Conservation (phyloP, 2,888 invertebrate species). For the Agrotis segetum region DNA sequence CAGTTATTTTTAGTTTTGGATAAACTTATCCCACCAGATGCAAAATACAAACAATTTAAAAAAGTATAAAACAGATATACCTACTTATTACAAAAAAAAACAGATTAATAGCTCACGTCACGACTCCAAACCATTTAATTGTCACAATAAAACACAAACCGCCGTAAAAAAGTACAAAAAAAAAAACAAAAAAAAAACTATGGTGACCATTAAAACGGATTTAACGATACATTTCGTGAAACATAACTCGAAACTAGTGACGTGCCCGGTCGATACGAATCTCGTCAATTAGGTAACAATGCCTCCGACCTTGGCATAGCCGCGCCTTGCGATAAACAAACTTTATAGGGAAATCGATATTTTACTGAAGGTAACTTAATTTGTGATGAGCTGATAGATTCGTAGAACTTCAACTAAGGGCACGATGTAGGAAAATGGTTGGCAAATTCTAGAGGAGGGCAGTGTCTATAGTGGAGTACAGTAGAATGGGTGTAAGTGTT, state of each 20-base stretch:
- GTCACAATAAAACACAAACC: constrained; percentile 39
- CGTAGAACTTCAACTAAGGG: too few species aligned
- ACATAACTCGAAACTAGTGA: constrained; percentile 50
- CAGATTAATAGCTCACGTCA: constrained; percentile 7
- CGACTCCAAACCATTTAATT: constrained; percentile 28
- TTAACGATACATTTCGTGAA: constrained; percentile 54
- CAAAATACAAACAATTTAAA: background rate
- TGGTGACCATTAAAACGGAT: constrained; percentile 46
- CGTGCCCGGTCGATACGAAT: constrained; percentile 51
- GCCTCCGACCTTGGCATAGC: constrained; percentile 62
- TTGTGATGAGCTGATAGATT: constrained; percentile 10
- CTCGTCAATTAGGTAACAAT: constrained; percentile 61
- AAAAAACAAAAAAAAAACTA: constrained; percentile 31
- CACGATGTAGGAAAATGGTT: too few species aligned
- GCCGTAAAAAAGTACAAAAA: constrained; percentile 38
- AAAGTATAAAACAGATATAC: background rate
- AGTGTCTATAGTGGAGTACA: too few species aligned
- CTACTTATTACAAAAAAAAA: constrained; percentile 20
- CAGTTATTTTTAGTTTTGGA: too few species aligned
- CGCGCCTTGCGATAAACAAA: constrained; percentile 55
- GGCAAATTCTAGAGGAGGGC: too few species aligned
- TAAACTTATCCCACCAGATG: background rate
- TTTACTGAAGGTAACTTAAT: constrained; percentile 34
- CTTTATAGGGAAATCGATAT: constrained; percentile 51
- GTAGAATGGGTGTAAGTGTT: too few species aligned